Conservation (phyloP, 2,888 invertebrate species). For the Campopleginae sp. region DNA sequence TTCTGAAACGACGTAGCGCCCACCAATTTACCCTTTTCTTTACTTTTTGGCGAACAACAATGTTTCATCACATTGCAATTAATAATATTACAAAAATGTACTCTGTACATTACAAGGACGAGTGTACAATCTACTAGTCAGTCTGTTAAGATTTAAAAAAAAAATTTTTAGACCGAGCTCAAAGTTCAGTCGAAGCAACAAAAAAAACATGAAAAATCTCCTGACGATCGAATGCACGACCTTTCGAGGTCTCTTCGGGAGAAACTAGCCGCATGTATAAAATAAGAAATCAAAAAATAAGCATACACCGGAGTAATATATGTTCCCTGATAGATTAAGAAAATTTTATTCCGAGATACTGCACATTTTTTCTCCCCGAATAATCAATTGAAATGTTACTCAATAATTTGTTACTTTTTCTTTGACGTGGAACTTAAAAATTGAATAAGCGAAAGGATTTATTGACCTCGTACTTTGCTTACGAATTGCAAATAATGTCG, state of each 20-base stretch:
- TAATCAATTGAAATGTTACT: constrained; percentile 31
- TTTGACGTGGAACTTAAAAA: constrained; percentile 6
- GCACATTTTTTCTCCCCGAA: constrained; percentile 48
- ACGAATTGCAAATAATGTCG: constrained; percentile 55
- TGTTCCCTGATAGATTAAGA: constrained; percentile 55
- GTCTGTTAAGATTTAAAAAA: constrained; percentile 49
- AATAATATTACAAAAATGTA: constrained; percentile 59
- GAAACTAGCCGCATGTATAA: constrained; percentile 38
- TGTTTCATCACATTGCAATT: not conserved
- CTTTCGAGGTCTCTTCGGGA: constrained; percentile 48
- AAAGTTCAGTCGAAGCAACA: constrained; percentile 30
- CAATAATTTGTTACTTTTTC: constrained; percentile 37
- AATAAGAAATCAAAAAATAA: constrained; percentile 59
- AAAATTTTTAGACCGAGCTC: not conserved
- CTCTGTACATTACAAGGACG: constrained; percentile 64
- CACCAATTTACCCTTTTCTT: constrained; percentile 26
- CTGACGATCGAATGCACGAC: constrained; percentile 54
- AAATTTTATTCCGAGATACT: constrained; percentile 65
- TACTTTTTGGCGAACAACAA: constrained; percentile 3
- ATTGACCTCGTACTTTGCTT: constrained; percentile 44
- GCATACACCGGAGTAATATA: constrained; percentile 35
- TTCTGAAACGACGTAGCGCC: constrained; percentile 14
- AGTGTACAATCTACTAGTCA: constrained; percentile 80
- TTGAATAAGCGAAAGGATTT: constrained; percentile 31
- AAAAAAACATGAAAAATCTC: constrained; percentile 16